phyloP scores from a whole-genome alignment of 2,888 invertebrate genomes.

The Acleris emargana region DNA sequence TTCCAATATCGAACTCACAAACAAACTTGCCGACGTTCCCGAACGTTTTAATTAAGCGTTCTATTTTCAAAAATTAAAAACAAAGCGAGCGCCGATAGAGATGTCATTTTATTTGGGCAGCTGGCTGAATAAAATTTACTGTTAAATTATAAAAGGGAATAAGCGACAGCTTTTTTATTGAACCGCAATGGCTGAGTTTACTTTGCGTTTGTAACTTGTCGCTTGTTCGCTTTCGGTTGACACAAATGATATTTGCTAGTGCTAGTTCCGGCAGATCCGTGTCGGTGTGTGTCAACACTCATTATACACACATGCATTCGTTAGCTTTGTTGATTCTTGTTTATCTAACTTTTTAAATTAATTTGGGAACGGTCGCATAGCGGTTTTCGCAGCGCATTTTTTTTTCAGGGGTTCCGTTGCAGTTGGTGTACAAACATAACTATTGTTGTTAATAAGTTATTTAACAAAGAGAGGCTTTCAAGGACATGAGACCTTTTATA shows the following conservation, averaged over 20 bases:
- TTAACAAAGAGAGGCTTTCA: too few relatives aligned
- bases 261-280: slow-evolving; percentile 23
- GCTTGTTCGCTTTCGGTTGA: slow-evolving; percentile 10
- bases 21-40: slow-evolving; percentile 15
- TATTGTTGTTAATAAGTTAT: too few relatives aligned
- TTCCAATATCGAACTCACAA: slow-evolving; percentile 26
- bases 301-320: slow-evolving; percentile 19
- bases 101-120: slow-evolving; percentile 32
- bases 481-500: too few relatives aligned
- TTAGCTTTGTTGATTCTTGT: slow-evolving; percentile 29
- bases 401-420: not conserved
- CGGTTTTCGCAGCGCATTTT: slow-evolving; percentile 11
- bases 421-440: not conserved
- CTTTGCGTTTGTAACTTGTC: not conserved
- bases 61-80: slow-evolving; percentile 27
- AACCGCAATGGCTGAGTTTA: not conserved
- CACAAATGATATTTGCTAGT: slow-evolving; percentile 21
- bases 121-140: slow-evolving; percentile 4
- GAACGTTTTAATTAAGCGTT: slow-evolving; percentile 34
- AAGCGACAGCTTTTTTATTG: slow-evolving; percentile 2
- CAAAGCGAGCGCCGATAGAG: slow-evolving; percentile 23
- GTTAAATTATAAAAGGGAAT: slow-evolving; percentile 7
- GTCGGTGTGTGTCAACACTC: slow-evolving; percentile 30
- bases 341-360: slow-evolving; percentile 27
- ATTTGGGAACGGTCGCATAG: slow-evolving; percentile 8